These are phyloP conservation scores for Ptiloglossa arizonensis DNA, from an alignment of 1,140 invertebrate genomes.

Conservation along the genomic window DNA sequence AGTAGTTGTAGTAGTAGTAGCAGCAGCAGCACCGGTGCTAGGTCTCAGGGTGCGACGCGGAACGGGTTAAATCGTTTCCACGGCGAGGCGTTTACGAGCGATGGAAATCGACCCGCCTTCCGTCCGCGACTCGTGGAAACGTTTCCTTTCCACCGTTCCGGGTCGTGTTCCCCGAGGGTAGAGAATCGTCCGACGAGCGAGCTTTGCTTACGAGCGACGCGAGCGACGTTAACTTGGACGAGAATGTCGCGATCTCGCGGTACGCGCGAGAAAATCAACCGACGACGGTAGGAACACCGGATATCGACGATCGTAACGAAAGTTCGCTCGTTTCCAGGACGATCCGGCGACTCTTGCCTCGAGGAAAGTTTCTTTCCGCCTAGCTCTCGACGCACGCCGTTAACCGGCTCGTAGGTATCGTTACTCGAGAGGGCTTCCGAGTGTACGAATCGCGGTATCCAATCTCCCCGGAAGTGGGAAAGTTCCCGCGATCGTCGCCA, in stretches of 20 bases:
- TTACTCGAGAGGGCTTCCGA: neutral
- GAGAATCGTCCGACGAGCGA: conserved; percentile 2
- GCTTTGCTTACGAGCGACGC: neutral
- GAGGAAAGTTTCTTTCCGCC: neutral
- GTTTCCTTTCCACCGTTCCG: neutral
- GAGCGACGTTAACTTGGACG: neutral
- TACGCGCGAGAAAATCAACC: neutral
- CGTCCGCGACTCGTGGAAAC: neutral
- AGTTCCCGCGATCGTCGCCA: conserved; percentile 7
- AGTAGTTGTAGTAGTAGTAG: conserved; percentile 63
- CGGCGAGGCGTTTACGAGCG: neutral
- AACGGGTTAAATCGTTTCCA: neutral
- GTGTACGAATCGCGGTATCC: neutral
- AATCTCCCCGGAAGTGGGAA: neutral
- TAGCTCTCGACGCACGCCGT: neutral
- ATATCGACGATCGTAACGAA: neutral
- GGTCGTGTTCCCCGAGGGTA: conserved; percentile 1
- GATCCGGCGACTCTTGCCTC: neutral
- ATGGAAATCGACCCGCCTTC: neutral
- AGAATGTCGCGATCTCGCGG: neutral
- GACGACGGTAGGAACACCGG: neutral
- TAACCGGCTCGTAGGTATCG: neutral
- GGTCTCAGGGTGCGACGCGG: neutral
- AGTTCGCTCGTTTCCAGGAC: neutral
- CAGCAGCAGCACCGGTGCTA: conserved; percentile 48